These are phyloP conservation scores for Nyleta sp. DNA, from an alignment of 2,888 invertebrate species.

Conservation along the genomic window DNA sequence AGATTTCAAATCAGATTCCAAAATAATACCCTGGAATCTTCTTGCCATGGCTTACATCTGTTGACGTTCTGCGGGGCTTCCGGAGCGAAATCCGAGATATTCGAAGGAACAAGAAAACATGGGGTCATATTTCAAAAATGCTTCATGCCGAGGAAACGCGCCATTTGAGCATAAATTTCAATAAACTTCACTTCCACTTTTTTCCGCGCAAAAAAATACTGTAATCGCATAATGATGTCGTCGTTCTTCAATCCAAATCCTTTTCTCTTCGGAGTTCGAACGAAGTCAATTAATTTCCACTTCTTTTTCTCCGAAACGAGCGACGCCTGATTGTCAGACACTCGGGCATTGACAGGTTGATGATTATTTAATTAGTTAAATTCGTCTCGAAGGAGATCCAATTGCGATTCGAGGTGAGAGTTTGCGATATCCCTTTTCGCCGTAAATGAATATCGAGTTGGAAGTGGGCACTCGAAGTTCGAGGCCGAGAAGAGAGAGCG, in stretches of 20 bases:
- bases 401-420: conserved; percentile 64
- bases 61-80: not conserved
- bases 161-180: not conserved
- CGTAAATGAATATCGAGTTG: conserved; percentile 67
- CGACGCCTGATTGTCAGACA: too few species aligned
- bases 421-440: conserved; percentile 50
- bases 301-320: too few species aligned
- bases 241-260: too few species aligned
- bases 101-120: conserved; percentile 1
- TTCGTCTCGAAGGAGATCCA: conserved; percentile 50
- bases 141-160: not conserved
- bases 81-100: not conserved
- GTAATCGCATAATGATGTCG: too few species aligned
- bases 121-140: not conserved
- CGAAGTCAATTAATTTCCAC: too few species aligned
- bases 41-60: conserved; percentile 1
- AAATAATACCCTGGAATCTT: not conserved
- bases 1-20: conserved; percentile 4
- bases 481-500: conserved; percentile 49
- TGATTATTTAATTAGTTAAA: conserved; percentile 21
- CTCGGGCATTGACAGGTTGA: conserved; percentile 3
- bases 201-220: too few species aligned
- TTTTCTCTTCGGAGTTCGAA: too few species aligned
- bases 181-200: too few species aligned
- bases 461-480: conserved; percentile 69